These are phyloP conservation scores for Moxostoma hubbsi DNA, from an alignment of 2,797 vertebrate genomes.

Conservation along the genomic window DNA sequence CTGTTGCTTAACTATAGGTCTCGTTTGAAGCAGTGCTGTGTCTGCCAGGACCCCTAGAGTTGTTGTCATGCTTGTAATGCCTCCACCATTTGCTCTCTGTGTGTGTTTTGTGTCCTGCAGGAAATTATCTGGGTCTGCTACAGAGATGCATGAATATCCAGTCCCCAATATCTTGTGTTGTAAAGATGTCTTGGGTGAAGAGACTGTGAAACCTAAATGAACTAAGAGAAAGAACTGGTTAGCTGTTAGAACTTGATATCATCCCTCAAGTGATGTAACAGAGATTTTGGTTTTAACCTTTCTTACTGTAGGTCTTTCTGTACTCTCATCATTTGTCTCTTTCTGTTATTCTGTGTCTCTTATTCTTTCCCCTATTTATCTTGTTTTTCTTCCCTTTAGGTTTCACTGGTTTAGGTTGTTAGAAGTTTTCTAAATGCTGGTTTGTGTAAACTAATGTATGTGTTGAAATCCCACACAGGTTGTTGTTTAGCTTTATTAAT, in stretches of 20 bases:
- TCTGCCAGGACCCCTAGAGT: slow-evolving; percentile 30
- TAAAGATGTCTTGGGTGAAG: slow-evolving; percentile 19
- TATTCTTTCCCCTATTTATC: slow-evolving; percentile 7
- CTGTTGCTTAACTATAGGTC: slow-evolving; percentile 7
- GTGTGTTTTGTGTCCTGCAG: slow-evolving; percentile 32
- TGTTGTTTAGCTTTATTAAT: background rate
- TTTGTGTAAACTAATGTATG: background rate
- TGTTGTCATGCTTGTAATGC: slow-evolving; percentile 29
- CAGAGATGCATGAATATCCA: background rate
- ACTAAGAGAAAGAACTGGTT: slow-evolving; percentile 1
- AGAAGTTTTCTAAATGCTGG: background rate
- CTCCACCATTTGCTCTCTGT: slow-evolving; percentile 30
- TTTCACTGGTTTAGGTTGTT: background rate
- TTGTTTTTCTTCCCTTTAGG: slow-evolving; percentile 5
- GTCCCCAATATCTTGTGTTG: slow-evolving; percentile 2
- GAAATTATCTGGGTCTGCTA: slow-evolving; percentile 23
- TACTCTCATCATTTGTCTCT: slow-evolving; percentile 22
- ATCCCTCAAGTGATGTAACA: slow-evolving; percentile 13
- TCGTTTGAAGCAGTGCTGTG: slow-evolving; percentile 25
- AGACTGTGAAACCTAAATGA: slow-evolving; percentile 1
- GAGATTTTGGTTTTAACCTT: slow-evolving; percentile 17
- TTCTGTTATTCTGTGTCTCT: slow-evolving; percentile 2
- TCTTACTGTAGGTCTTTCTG: background rate
- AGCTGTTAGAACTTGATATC: slow-evolving; percentile 15
- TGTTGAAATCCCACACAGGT: background rate